Base-by-base conservation (phyloP, 2,888 invertebrate genomes). In the Pollenia griseotomentosa region DNA sequence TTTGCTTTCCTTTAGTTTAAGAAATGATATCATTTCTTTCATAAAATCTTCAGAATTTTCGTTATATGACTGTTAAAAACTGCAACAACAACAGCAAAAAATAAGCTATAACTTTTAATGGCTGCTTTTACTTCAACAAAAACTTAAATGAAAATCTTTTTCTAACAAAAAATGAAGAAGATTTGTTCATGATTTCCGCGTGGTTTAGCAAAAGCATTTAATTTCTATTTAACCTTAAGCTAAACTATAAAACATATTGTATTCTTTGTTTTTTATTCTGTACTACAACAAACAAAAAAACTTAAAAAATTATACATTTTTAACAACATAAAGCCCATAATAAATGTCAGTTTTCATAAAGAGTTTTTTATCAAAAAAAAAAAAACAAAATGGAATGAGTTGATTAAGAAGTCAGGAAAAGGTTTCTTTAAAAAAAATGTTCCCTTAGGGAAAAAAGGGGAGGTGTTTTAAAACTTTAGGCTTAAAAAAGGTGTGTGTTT, bases 191-290 rank as follows among this genome's bases (percentile, higher is more conserved):
- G 84, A 86, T 88, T 88, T 88, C 88, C 88, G 88, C 88, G 87
- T 87, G 87, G 84, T 61, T 84, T 73, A 57, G 81, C 78, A 63
- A 84, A 14, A 74, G 65, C 73, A 83, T 88, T 88, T 85, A 79
- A 88, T 85, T 87, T 78, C 70, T 88, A 81, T 88, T 88, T 88
- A 88, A 88, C 88, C 88, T 81, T 70, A 81, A 86, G 88, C 88
- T 66, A 87, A 71, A 83, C 51, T 70, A 85, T 80, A 74, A 71
- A 78, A 77, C 44, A 55, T 68, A 61, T 66, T 79, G 46, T 61
- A 71, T 66, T 78, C 46, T 44, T 46, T 70, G 9, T 53, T n/a
- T 46, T 59, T 42, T 51, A 23, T 46, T 65, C 40, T 70, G 40
- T 46, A 11, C 33, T 61, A 33, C 33, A 59, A 73, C 19, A 7